A percentile compares a stretch with the other conserved stretches of the same genome.
These are phyloP conservation scores for Palythoa grandis DNA, from an alignment of 92 coral and sea anemone genomes.

Conservation along the genomic window DNA sequence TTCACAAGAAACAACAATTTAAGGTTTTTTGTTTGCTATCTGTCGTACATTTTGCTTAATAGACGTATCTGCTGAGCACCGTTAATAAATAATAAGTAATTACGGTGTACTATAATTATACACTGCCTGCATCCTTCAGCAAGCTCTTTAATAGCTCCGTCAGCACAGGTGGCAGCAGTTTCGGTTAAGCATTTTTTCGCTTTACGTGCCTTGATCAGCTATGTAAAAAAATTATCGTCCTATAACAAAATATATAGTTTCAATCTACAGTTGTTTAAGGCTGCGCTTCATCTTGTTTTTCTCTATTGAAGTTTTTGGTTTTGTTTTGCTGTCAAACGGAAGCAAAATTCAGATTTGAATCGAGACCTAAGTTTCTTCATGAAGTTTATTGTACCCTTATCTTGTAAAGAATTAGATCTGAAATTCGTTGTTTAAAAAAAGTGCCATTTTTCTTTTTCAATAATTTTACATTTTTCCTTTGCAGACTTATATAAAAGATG, in stretches of 20 bases:
- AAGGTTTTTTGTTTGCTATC: neutral
- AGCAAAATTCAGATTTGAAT: neutral
- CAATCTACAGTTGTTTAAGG: neutral
- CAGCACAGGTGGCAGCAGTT: neutral
- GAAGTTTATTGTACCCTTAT: neutral
- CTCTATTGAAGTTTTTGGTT: neutral
- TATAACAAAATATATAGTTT: neutral
- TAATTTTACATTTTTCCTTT: neutral
- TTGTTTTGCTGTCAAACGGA: neutral
- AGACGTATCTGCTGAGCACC: neutral
- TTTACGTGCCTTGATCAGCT: constrained; percentile 15
- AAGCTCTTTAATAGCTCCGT: neutral
- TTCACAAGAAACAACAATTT: neutral
- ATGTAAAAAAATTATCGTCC: neutral
- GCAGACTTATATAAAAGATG: neutral
- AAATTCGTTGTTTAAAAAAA: neutral
- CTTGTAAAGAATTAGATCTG: neutral
- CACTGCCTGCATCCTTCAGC: constrained; percentile 20
- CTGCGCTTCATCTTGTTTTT: neutral
- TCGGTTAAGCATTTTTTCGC: constrained; percentile 15
- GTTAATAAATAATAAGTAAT: constrained; percentile 22
- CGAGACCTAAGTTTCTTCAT: neutral
- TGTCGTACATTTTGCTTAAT: neutral
- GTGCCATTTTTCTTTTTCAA: neutral
- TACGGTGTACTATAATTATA: neutral